A percentile compares a stretch with the other conserved stretches of the same genome.
phyloP scores from a whole-genome alignment of 1,140 invertebrate species.

The Diachasma alloeum region DNA sequence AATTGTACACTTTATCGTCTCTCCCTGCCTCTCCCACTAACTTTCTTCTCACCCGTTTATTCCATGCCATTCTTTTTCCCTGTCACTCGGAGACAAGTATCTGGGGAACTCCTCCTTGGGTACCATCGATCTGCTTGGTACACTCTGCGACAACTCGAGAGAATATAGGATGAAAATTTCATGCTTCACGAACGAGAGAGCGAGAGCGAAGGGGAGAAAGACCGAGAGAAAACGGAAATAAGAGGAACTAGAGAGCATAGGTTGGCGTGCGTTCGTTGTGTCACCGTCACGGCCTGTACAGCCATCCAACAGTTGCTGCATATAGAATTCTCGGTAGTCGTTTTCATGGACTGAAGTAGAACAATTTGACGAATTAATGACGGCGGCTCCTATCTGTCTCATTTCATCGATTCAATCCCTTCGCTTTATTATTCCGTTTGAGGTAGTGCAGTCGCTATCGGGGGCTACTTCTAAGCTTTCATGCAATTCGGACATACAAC shows the following conservation, averaged over 20 bases:
- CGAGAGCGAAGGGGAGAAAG: neutral
- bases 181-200: neutral
- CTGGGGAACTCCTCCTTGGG: neutral
- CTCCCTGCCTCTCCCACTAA: neutral
- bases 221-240: neutral
- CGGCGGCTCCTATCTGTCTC: neutral
- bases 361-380: neutral
- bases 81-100: neutral
- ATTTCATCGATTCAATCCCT: neutral
- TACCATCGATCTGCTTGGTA: constrained; percentile 3
- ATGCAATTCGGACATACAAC: neutral
- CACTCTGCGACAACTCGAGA: constrained; percentile 4
- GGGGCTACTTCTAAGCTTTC: neutral
- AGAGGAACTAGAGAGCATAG: neutral
- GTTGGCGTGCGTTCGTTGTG: neutral
- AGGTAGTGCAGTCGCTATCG: neutral
- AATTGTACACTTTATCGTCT: neutral
- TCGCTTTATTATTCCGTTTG: neutral
- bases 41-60: neutral
- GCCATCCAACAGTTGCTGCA: neutral
- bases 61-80: neutral
- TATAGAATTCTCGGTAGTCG: neutral
- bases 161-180: constrained; percentile 4
- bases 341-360: neutral
- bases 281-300: neutral